phyloP scores from a whole-genome alignment of 2,113 vertebrate genomes.

The Sander lucioperca region DNA sequence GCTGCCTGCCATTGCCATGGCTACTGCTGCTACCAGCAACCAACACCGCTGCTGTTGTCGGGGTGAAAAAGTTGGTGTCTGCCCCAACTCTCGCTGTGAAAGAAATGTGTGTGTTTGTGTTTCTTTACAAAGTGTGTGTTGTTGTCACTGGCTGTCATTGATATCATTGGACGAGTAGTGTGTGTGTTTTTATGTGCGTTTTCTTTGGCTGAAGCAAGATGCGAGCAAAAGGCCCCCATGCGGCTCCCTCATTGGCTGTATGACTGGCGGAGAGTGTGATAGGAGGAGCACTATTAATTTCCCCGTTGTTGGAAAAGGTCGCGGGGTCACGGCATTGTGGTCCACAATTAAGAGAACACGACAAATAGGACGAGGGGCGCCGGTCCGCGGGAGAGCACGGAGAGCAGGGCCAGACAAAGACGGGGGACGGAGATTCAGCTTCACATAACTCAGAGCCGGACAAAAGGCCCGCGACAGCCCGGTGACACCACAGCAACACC shows the following conservation, averaged over 20 bases:
- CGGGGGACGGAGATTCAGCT: conserved; percentile 75
- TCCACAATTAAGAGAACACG: conserved; percentile 79
- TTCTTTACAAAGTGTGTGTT: conserved; percentile 45
- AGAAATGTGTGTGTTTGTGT: conserved; percentile 57
- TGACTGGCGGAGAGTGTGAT: conserved; percentile 64
- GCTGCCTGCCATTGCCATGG: conserved; percentile 57
- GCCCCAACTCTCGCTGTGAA: conserved; percentile 49
- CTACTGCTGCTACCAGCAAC: conserved; percentile 66
- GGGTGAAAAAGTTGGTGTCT: conserved; percentile 61
- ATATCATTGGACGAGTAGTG: conserved; percentile 58
- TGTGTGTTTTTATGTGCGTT: conserved; percentile 26
- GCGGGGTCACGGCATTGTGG: conserved; percentile 78
- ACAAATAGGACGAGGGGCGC: conserved; percentile 79
- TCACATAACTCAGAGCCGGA: conserved; percentile 79
- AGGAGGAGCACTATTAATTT: conserved; percentile 79
- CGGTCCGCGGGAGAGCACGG: conserved; percentile 73
- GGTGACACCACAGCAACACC: conserved; percentile 75
- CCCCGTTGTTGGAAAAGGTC: conserved; percentile 77
- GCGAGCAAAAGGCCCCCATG: conserved; percentile 41
- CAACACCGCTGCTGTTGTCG: conserved; percentile 50
- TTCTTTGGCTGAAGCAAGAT: conserved; percentile 34
- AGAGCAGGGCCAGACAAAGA: conserved; percentile 79
- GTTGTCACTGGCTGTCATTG: conserved; percentile 54
- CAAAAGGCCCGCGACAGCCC: conserved; percentile 76
- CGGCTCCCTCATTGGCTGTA: conserved; percentile 67